Evolutionary conservation across 2,113 vertebrate genomes (phyloP).

Genomic region (Lophotis ruficrista): DNA sequence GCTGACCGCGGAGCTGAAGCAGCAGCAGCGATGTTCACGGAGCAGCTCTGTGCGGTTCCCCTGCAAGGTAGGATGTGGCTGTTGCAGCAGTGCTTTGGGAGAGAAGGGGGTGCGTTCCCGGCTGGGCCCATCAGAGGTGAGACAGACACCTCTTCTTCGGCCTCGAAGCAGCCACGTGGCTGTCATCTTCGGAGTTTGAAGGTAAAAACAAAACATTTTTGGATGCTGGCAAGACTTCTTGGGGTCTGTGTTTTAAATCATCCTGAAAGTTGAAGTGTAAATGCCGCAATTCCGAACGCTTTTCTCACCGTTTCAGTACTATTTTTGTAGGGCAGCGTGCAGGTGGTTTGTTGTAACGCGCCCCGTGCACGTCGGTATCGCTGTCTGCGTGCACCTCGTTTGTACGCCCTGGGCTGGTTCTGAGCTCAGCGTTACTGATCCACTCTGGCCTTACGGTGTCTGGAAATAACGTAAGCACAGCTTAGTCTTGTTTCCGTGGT

Average conservation of each 20-base stretch:
- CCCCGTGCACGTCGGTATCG: fast-evolving
- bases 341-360: fast-evolving
- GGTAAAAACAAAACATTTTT: neutral
- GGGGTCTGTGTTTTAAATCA: neutral
- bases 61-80: conserved; percentile 59
- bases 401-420: neutral
- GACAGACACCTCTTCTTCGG: neutral
- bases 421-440: fast-evolving
- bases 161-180: neutral
- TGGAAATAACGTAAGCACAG: neutral
- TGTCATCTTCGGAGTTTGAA: neutral
- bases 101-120: fast-evolving
- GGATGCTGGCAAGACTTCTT: no score
- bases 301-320: fast-evolving
- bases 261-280: neutral
- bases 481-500: fast-evolving
- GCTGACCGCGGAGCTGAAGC: neutral
- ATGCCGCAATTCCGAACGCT: fast-evolving
- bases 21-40: conserved; percentile 36
- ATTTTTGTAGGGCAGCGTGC: neutral
- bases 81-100: neutral
- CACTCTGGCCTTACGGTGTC: fast-evolving
- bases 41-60: conserved; percentile 34
- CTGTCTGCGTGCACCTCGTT: fast-evolving
- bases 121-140: neutral